phyloP scores from a whole-genome alignment of 1,140 invertebrate genomes.

The Grapholita molesta region DNA sequence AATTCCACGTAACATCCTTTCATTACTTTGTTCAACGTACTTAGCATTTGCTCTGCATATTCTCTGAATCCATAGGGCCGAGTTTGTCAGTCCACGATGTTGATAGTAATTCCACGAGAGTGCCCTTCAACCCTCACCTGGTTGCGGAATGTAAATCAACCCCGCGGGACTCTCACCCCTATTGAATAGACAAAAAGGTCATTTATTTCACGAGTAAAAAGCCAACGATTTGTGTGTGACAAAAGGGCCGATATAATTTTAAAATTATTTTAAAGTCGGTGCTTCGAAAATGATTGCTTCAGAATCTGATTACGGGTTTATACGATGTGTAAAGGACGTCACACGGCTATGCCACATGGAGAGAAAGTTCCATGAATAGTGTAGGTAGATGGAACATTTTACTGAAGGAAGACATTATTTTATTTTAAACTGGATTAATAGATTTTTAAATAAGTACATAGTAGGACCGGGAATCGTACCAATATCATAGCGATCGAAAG shows the following conservation, averaged over 20 bases:
- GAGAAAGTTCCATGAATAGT: no score
- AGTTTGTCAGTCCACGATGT: slow-evolving; percentile 8
- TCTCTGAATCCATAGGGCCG: neutral
- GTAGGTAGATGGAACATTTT: no score
- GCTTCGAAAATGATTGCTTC: neutral
- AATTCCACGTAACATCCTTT: neutral
- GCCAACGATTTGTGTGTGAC: slow-evolving; percentile 30
- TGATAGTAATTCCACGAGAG: slow-evolving; percentile 18
- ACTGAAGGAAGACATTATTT: no score
- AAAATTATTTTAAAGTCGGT: slow-evolving; percentile 20
- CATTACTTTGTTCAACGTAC: neutral
- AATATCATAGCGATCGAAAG: no score
- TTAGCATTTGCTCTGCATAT: neutral
- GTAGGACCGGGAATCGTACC: no score
- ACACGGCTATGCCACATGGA: no score
- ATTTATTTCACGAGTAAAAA: slow-evolving; percentile 24
- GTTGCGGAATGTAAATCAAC: slow-evolving; percentile 37
- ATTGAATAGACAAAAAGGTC: slow-evolving; percentile 28
- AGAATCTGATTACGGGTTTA: neutral
- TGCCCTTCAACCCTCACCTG: slow-evolving; percentile 39
- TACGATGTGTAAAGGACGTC: no score
- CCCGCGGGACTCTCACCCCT: slow-evolving; percentile 32
- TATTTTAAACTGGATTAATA: no score
- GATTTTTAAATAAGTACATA: no score
- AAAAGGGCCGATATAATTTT: slow-evolving; percentile 33